These are phyloP conservation scores for Nemurella pictetii DNA, from an alignment of 2,888 invertebrate species.

Conservation along the genomic window DNA sequence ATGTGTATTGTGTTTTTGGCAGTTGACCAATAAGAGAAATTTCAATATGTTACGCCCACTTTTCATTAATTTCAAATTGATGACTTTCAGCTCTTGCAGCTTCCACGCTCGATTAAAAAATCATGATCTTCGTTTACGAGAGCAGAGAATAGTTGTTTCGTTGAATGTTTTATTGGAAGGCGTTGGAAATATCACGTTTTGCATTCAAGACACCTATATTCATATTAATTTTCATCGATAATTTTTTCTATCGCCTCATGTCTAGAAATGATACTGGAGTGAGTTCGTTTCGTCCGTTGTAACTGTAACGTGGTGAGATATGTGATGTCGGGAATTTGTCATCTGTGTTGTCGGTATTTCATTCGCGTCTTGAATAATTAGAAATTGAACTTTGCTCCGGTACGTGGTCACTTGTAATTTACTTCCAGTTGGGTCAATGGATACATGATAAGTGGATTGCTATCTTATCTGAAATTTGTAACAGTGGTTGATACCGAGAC, in stretches of 20 bases:
- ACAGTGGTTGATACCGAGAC: neutral
- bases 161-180: no score
- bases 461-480: neutral
- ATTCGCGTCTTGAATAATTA: neutral
- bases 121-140: no score
- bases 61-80: neutral
- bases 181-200: no score
- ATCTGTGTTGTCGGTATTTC: neutral
- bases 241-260: no score
- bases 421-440: neutral
- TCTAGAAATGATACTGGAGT: no score
- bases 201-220: no score
- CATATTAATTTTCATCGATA: no score
- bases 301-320: no score
- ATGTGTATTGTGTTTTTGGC: neutral
- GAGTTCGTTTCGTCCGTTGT: no score
- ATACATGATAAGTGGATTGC: neutral
- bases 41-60: neutral
- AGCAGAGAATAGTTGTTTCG: no score
- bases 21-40: neutral
- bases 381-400: neutral
- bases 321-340: neutral
- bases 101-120: neutral
- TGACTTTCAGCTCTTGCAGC: neutral
- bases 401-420: neutral